A percentile compares a stretch with the other conserved stretches of the same genome.
Conservation (phyloP, 1,140 invertebrate species). For the Drosophila micromelanica region DNA sequence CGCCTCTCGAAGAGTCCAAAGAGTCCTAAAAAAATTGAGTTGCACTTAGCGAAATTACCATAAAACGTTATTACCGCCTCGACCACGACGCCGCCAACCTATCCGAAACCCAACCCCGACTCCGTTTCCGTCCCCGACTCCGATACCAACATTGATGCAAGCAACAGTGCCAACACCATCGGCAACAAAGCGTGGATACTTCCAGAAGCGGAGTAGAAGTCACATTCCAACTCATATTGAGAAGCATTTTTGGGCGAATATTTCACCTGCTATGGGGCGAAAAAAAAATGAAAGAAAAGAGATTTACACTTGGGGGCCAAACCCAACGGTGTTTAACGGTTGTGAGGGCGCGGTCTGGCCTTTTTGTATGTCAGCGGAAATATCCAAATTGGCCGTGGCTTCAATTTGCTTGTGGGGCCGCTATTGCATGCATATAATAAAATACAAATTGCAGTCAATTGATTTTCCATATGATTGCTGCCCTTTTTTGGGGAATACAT, state of each 20-base stretch:
- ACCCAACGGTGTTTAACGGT: not conserved
- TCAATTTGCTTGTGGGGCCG: slow-evolving; percentile 56
- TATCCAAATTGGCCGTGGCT: slow-evolving; percentile 81
- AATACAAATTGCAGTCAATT: slow-evolving; percentile 82
- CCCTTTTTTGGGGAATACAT: slow-evolving; percentile 24
- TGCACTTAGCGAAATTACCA: slow-evolving; percentile 78
- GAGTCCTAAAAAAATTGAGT: slow-evolving; percentile 60
- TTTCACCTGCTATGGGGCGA: not conserved
- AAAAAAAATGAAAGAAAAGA: too few species aligned
- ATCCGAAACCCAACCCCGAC: slow-evolving; percentile 27
- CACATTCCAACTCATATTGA: slow-evolving; percentile 41
- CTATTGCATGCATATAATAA: slow-evolving; percentile 65
- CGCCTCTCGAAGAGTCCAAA: slow-evolving; percentile 34
- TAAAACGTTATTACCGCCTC: slow-evolving; percentile 72
- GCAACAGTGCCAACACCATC: not conserved
- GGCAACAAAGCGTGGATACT: slow-evolving; percentile 13
- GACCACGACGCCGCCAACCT: slow-evolving; percentile 15
- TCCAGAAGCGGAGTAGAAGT: slow-evolving; percentile 4
- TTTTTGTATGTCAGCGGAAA: slow-evolving; percentile 72
- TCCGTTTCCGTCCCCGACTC: slow-evolving; percentile 5
- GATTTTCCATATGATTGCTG: slow-evolving; percentile 78
- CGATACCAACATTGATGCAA: not conserved
- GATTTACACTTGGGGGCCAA: slow-evolving; percentile 1
- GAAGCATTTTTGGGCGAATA: slow-evolving; percentile 9
- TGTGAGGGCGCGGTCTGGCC: slow-evolving; percentile 2